Evolutionary conservation across 1,140 invertebrate species (phyloP).

Genomic region (Coboldia fuscipes): DNA sequence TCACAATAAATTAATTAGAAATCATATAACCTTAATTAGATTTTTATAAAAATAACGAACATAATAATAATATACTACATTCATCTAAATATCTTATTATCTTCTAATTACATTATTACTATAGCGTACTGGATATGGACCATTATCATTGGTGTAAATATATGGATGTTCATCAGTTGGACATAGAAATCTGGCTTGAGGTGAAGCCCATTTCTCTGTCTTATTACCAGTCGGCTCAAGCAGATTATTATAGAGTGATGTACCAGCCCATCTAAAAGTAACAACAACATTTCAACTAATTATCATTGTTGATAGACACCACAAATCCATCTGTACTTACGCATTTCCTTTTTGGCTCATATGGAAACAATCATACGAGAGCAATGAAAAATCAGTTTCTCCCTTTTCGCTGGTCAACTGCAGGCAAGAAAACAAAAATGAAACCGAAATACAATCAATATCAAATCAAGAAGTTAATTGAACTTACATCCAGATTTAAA

Average conservation of each 20-base stretch:
- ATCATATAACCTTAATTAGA: too few relatives aligned
- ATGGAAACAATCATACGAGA: conserved; percentile 42
- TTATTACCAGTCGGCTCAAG: conserved; percentile 19
- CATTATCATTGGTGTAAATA: conserved; percentile 9
- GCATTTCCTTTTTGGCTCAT: conserved; percentile 36
- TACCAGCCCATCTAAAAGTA: not conserved
- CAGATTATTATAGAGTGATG: conserved; percentile 29
- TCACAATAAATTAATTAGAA: too few relatives aligned
- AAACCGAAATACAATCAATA: not conserved
- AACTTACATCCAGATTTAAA: conserved; percentile 2
- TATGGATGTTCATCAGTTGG: conserved; percentile 8
- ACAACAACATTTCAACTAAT: not conserved
- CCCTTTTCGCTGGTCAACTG: conserved; percentile 20
- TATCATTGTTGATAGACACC: too few relatives aligned
- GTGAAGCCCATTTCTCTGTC: conserved; percentile 5
- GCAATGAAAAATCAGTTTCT: conserved; percentile 28
- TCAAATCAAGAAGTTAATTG: not conserved
- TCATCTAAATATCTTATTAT: not conserved
- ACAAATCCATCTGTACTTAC: too few relatives aligned
- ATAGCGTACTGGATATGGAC: too few relatives aligned
- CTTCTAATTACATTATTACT: not conserved
- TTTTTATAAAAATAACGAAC: too few relatives aligned
- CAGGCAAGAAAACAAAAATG: not conserved
- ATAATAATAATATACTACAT: too few relatives aligned
- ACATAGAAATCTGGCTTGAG: conserved; percentile 7